Evolutionary conservation across 2,888 invertebrate species (phyloP).

Genomic region (Cylindroiulus punctatus): DNA sequence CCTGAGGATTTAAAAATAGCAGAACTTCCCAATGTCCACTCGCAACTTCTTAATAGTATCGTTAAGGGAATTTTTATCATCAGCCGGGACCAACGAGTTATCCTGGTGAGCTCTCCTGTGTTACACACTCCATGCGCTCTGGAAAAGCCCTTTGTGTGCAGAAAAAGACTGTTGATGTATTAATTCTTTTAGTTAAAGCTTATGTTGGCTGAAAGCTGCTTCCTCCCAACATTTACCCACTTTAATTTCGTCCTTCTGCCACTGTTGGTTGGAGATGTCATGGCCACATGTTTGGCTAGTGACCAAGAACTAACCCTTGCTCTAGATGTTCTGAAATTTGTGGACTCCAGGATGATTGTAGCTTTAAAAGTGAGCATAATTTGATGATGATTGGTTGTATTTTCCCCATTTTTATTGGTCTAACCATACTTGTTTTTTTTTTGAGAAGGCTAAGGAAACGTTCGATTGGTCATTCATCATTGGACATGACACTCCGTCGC

Average conservation of each 20-base stretch:
- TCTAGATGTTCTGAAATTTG: background rate
- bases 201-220: background rate
- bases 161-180: background rate
- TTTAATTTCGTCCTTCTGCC: background rate
- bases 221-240: background rate
- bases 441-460: background rate
- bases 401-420: background rate
- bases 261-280: background rate
- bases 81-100: background rate
- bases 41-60: background rate
- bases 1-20: background rate
- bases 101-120: background rate
- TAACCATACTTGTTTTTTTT: background rate
- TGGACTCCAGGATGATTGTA: background rate
- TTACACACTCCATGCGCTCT: background rate
- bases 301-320: background rate
- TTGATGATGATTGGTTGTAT: background rate
- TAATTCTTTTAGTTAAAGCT: background rate
- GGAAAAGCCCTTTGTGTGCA: background rate
- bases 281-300: background rate
- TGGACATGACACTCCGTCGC: background rate
- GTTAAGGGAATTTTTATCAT: background rate
- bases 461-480: background rate
- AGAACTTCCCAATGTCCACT: background rate
- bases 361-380: background rate